A percentile compares a stretch with the other conserved stretches of the same genome.
These are phyloP conservation scores for Galemys pyrenaicus DNA, from an alignment of 2,113 vertebrate species.

Conservation along the genomic window DNA sequence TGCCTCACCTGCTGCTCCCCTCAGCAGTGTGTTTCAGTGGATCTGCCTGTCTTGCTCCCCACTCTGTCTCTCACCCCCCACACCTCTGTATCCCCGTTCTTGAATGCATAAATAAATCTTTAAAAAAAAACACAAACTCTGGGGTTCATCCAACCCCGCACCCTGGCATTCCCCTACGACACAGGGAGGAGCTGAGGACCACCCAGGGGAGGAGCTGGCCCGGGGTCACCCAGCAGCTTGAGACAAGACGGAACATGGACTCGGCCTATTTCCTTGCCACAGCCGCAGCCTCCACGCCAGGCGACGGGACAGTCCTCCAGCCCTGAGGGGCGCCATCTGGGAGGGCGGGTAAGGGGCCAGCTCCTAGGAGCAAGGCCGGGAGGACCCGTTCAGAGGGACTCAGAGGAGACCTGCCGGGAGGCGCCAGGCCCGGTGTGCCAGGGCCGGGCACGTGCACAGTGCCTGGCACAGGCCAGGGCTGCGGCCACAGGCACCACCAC, in stretches of 20 bases:
- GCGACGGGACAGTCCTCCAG: not conserved
- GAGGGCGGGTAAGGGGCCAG: accelerated
- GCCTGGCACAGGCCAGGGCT: not conserved
- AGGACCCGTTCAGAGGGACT: not conserved
- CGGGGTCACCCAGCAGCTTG: not conserved
- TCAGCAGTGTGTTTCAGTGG: no score
- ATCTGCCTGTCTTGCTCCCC: no score
- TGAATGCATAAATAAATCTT: no score
- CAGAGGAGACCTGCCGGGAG: no score
- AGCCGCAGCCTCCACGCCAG: not conserved
- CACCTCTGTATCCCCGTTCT: no score
- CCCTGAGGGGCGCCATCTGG: not conserved
- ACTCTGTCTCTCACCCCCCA: no score
- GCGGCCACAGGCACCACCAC: accelerated
- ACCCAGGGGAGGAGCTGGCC: accelerated
- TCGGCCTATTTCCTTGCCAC: no score
- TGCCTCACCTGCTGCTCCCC: no score
- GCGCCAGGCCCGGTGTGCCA: no score
- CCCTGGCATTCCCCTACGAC: accelerated
- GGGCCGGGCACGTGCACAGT: not conserved
- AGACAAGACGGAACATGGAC: not conserved
- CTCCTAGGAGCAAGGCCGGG: not conserved
- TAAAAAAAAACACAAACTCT: no score
- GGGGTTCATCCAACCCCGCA: accelerated
- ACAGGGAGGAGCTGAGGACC: not conserved